A percentile compares a stretch with the other conserved stretches of the same genome.
These are phyloP conservation scores for Microcebus griseorufus DNA, from an alignment of 2,113 vertebrate genomes.

Conservation along the genomic window DNA sequence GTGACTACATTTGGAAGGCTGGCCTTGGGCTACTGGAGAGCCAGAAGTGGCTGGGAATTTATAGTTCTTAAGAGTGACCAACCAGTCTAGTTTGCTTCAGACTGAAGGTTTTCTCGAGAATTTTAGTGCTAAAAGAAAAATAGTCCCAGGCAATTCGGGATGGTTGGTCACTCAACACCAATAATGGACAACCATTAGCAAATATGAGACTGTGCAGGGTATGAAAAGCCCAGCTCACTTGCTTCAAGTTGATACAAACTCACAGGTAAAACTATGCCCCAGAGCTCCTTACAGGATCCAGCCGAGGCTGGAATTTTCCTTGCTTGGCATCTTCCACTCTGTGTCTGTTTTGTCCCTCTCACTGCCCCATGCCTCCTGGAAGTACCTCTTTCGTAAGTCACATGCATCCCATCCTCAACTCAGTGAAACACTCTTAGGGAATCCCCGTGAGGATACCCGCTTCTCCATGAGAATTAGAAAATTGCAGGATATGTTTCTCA, in stretches of 20 bases:
- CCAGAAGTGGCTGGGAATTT: not conserved
- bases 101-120: not conserved
- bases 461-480: not conserved
- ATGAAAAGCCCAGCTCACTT: not conserved
- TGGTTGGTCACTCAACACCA: not conserved
- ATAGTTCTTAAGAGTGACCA: not conserved
- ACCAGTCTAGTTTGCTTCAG: not conserved
- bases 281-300: not conserved
- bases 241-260: not conserved
- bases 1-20: not conserved
- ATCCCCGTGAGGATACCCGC: not conserved
- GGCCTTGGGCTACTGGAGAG: not conserved
- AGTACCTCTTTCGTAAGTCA: not conserved
- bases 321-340: not conserved
- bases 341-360: not conserved
- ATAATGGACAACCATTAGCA: not conserved
- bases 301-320: not conserved
- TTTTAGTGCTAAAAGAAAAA: not conserved
- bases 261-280: not conserved
- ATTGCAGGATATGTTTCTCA: not conserved
- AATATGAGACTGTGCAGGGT: not conserved
- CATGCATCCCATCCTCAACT: not conserved
- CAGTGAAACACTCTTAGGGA: not conserved
- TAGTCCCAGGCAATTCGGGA: not conserved
- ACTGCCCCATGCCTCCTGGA: not conserved